Base-by-base conservation (phyloP, 1,140 invertebrate genomes). In the Neomicropteryx cornuta region DNA sequence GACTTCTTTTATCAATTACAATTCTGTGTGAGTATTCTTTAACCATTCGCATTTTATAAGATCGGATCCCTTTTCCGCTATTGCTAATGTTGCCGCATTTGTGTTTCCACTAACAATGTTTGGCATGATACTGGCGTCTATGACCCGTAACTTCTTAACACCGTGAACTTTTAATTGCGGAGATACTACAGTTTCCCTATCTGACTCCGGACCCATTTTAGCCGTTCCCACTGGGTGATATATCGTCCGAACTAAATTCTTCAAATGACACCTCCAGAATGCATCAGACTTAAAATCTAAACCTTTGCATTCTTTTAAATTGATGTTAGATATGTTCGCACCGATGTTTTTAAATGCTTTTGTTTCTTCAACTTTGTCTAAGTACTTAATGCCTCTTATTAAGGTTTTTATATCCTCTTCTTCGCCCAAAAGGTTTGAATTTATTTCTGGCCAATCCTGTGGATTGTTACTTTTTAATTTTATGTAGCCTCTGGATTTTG, bases 101-200 rank as follows among this genome's bases (percentile, higher is more conserved):
- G 81, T 86, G 43, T 87, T 85, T 3, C 76, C 83, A 6, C 72
- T 72, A 0, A 79, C 67, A 30, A 87, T 75, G 3, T 58, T 63
- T 0, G 86, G 86, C 79, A 89, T 87, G 5, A 89, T 73, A 41
- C 81, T 85, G 16, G 81, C 83, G 62, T 90, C 85, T 1, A 79
- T 71, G 1, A 90, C 81, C 44, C 86, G 68, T 8, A 89, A 47
- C n/a, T 75, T 71, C n/a, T 58, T 51, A 1, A 83, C 60, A 0
- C 80, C 77, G 49, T 76, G 67, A 1, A 88, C 80, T 19, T 70
- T 64, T 1, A 92, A 60, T 22, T 76, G 51, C 0, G 75, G 58
- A 56, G 87, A 77, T 1, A 83, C 73, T 3, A 84, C 78, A 23
- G 83, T 65, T 18, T 62, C 53, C 31, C 60, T 42, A 60, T 87